Percentiles rank a stretch among this genome's conserved stretches.
Conservation (phyloP, 2,113 vertebrate genomes). For the Cepphus grylle region DNA sequence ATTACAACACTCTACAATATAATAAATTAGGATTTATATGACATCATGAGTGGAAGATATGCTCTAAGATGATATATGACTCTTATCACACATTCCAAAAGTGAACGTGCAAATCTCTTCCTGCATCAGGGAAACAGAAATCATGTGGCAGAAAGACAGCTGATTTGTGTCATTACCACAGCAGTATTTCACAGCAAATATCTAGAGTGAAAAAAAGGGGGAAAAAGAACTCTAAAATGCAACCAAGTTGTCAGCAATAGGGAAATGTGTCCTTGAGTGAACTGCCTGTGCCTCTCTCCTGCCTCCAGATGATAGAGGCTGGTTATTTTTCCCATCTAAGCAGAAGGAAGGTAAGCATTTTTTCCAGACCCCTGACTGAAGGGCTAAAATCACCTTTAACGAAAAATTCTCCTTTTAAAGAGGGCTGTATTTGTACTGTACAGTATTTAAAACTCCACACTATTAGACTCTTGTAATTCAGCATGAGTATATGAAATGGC, state of each 20-base stretch:
- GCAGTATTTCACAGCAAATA: background rate
- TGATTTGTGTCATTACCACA: background rate
- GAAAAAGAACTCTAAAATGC: background rate
- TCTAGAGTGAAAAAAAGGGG: background rate
- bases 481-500: background rate
- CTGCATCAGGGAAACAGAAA: rapidly evolving
- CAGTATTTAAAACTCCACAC: background rate
- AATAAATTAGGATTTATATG: background rate
- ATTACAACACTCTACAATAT: background rate
- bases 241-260: background rate
- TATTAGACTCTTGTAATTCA: background rate
- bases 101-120: background rate
- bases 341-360: background rate
- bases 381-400: background rate
- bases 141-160: background rate
- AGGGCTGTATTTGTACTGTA: background rate
- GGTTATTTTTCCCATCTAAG: background rate
- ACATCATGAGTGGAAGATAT: background rate
- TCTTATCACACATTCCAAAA: background rate
- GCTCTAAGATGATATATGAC: background rate
- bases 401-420: background rate
- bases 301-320: background rate
- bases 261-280: background rate
- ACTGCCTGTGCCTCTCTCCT: background rate
- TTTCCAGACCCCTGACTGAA: background rate